Percentiles rank a stretch among this genome's conserved stretches.
phyloP scores from a whole-genome alignment of 2,797 vertebrate species.

The Lepidocolaptes lacrymiger region DNA sequence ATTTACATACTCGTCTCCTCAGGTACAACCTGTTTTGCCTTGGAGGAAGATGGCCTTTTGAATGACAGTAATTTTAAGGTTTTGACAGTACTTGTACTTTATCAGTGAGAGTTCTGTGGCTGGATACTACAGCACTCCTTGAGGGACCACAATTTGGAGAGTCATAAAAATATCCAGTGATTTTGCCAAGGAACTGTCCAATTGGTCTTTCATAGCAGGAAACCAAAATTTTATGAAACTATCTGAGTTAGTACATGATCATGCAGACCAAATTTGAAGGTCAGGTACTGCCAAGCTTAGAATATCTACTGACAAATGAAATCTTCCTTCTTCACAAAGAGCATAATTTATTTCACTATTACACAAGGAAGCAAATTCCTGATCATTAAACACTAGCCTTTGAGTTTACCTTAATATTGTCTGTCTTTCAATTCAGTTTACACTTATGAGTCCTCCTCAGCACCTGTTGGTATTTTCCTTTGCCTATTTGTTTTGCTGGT shows the following conservation, averaged over 20 bases:
- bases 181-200: not conserved
- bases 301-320: not conserved
- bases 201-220: not conserved
- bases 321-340: not conserved
- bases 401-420: not conserved
- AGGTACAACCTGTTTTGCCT: not conserved
- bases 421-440: not conserved
- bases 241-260: not conserved
- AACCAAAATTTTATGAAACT: not conserved
- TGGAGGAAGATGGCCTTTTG: not conserved
- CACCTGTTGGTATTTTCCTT: not conserved
- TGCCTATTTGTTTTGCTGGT: not conserved
- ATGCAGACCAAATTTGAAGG: not conserved
- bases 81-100: not conserved
- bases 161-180: not conserved
- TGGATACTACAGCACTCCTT: not conserved
- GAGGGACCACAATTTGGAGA: not conserved
- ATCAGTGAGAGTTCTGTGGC: not conserved
- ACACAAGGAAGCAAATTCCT: not conserved
- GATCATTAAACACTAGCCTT: not conserved
- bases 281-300: not conserved
- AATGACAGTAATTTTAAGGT: not conserved
- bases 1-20: not conserved
- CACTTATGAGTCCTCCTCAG: not conserved
- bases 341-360: not conserved